These are phyloP conservation scores for Gallinago nigripennis DNA, from an alignment of 2,797 vertebrate genomes.

Conservation along the genomic window DNA sequence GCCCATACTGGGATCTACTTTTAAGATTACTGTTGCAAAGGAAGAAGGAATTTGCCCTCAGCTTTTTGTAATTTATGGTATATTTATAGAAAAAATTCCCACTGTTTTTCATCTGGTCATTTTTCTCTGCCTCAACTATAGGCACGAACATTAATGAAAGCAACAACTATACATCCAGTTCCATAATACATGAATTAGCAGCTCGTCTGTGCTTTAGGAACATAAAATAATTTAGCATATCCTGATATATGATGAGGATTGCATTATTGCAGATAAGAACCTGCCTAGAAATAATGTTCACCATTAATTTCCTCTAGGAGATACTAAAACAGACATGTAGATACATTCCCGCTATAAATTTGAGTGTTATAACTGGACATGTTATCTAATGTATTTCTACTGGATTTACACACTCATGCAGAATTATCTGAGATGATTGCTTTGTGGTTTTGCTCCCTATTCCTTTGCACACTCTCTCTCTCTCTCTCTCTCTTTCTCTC, in stretches of 20 bases:
- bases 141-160: not conserved
- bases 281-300: not conserved
- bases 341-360: not conserved
- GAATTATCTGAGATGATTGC: constrained; percentile 47
- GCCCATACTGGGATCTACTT: not conserved
- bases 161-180: not conserved
- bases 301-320: not conserved
- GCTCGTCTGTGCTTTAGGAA: not conserved
- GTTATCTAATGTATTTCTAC: not conserved
- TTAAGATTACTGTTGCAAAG: not conserved
- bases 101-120: not conserved
- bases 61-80: not conserved
- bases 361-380: not conserved
- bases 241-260: not conserved
- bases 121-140: not conserved
- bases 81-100: not conserved
- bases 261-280: not conserved
- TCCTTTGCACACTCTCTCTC: constrained; percentile 69
- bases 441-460: constrained; percentile 63
- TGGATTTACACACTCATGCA: not conserved
- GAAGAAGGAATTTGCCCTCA: not conserved
- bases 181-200: not conserved
- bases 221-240: not conserved
- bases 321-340: not conserved
- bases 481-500: constrained; percentile 39